phyloP scores from a whole-genome alignment of 2,888 invertebrate genomes.

The Drosophila cracens region DNA sequence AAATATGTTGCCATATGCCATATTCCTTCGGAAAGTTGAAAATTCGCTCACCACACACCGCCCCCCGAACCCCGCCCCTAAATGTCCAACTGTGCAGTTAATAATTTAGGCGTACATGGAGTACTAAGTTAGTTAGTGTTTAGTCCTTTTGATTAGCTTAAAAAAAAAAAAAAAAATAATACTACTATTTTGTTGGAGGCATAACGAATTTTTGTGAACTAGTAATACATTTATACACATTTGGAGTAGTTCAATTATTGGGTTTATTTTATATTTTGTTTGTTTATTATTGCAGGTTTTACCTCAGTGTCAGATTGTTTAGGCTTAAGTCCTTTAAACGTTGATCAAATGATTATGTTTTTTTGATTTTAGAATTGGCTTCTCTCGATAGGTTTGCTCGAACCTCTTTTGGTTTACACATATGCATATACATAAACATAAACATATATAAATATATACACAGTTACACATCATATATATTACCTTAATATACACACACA shows the following conservation, averaged over 20 bases:
- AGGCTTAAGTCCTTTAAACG: slow-evolving; percentile 9
- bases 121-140: slow-evolving; percentile 14
- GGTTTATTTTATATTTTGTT: slow-evolving; percentile 43
- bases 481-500: background rate
- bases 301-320: slow-evolving; percentile 51
- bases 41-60: slow-evolving; percentile 49
- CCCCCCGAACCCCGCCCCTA: background rate
- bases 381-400: slow-evolving; percentile 10
- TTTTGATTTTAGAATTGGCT: background rate
- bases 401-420: slow-evolving; percentile 21
- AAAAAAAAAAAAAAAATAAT: slow-evolving; percentile 1
- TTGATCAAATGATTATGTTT: slow-evolving; percentile 8
- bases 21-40: slow-evolving; percentile 37
- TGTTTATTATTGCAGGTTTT: slow-evolving; percentile 25
- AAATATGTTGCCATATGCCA: slow-evolving; percentile 19
- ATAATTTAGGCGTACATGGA: slow-evolving; percentile 6
- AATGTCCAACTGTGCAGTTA: slow-evolving; percentile 29
- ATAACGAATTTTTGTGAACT: slow-evolving; percentile 58
- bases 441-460: slow-evolving; percentile 16
- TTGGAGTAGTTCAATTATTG: slow-evolving; percentile 72
- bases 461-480: slow-evolving; percentile 1
- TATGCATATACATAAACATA: slow-evolving; percentile 19
- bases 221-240: slow-evolving; percentile 17
- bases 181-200: slow-evolving; percentile 25
- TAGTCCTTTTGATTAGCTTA: slow-evolving; percentile 8